Percentiles rank a stretch among this genome's conserved stretches.
Evolutionary conservation across 2,797 vertebrate species (phyloP).

Genomic region (Mormyrops boulengeri): DNA sequence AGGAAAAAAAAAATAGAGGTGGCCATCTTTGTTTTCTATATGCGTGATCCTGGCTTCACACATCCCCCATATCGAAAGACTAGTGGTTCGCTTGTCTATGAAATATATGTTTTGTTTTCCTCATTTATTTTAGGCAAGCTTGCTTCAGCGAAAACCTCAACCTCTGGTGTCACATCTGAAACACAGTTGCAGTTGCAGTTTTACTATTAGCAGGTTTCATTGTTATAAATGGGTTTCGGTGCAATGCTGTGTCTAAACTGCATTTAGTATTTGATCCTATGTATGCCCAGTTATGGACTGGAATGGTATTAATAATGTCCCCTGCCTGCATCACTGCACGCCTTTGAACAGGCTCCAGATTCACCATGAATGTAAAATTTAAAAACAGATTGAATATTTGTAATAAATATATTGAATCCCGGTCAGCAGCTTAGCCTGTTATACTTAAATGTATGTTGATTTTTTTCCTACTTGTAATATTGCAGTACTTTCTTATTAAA

Average conservation of each 20-base stretch:
- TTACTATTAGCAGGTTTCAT: neutral
- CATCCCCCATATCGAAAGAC: neutral
- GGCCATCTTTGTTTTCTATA: neutral
- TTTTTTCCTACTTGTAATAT: neutral
- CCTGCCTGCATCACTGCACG: neutral
- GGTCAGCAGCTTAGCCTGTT: neutral
- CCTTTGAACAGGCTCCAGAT: neutral
- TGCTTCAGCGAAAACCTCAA: neutral
- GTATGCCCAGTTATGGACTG: neutral
- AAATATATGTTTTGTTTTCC: neutral
- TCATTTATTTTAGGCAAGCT: neutral
- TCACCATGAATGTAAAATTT: neutral
- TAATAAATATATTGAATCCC: neutral
- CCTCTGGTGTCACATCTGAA: neutral
- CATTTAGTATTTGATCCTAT: neutral
- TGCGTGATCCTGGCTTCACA: neutral
- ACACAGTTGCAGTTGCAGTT: neutral
- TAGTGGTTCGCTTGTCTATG: neutral
- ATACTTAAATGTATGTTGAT: neutral
- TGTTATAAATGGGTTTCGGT: neutral
- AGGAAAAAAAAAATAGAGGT: neutral
- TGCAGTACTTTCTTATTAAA: neutral
- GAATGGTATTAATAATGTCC: neutral
- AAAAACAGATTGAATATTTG: neutral
- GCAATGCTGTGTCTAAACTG: neutral